Percentiles rank a stretch among this genome's conserved stretches.
phyloP scores from a whole-genome alignment of 2,113 vertebrate species.

The Poicephalus meyeri region DNA sequence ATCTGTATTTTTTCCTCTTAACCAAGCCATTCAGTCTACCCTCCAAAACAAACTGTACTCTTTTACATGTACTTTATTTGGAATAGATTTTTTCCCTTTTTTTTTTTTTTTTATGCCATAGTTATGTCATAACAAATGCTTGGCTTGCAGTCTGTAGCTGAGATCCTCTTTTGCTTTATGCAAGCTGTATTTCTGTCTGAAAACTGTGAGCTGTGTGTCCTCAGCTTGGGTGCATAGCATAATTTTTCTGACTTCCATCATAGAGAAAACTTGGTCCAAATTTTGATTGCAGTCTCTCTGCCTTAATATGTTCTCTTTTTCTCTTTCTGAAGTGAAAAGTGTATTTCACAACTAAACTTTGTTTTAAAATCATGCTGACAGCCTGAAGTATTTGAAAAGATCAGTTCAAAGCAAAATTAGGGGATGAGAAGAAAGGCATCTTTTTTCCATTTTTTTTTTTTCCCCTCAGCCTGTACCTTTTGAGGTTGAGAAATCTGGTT shows the following conservation, averaged over 20 bases:
- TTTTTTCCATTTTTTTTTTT: not conserved
- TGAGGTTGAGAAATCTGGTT: not conserved
- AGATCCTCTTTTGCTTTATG: not conserved
- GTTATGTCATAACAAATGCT: not conserved
- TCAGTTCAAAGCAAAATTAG: not conserved
- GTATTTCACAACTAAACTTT: not conserved
- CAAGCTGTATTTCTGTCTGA: slow-evolving; percentile 7
- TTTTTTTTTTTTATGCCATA: not conserved
- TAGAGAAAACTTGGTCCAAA: not conserved
- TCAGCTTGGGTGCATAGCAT: not conserved
- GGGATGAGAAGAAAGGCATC: not conserved
- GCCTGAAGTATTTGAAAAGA: not conserved
- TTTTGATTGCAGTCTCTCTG: not conserved
- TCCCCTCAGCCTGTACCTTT: not conserved
- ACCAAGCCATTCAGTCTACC: not conserved
- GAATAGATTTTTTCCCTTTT: not conserved
- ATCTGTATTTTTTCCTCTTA: not conserved
- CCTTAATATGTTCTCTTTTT: not conserved
- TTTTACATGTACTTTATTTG: not conserved
- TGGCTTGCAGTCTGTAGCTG: not conserved
- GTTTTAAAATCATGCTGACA: not conserved
- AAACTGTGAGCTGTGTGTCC: not conserved
- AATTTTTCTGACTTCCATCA: not conserved
- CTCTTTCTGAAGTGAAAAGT: not conserved
- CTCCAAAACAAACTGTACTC: not conserved